phyloP scores from a whole-genome alignment of 1,140 invertebrate species.

The Leguminivora glycinivorella region DNA sequence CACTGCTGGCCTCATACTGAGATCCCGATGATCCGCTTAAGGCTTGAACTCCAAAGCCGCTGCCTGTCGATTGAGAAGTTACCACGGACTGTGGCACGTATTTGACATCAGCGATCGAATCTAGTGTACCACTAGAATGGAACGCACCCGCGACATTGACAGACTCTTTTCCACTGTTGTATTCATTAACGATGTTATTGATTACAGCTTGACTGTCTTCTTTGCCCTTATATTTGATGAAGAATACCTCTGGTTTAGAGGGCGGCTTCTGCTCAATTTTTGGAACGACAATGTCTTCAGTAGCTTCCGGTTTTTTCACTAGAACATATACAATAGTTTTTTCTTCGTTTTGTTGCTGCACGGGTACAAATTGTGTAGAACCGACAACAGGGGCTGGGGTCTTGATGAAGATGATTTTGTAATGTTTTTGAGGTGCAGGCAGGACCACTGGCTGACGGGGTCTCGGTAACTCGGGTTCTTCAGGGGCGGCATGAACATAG shows the following conservation, averaged over 20 bases:
- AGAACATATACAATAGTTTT: constrained; percentile 92
- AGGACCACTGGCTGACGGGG: constrained; percentile 55
- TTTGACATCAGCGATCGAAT: constrained; percentile 6
- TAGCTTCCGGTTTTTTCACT: constrained; percentile 88
- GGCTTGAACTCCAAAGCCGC: background rate
- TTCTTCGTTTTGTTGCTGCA: constrained; percentile 83
- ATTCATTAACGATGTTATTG: constrained; percentile 66
- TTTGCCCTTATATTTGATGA: constrained; percentile 70
- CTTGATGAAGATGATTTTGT: constrained; percentile 90
- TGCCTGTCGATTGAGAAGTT: background rate
- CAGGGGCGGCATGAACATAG: constrained; percentile 69
- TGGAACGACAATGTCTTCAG: constrained; percentile 85
- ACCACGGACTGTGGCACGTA: background rate
- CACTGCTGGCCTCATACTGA: constrained; percentile 14
- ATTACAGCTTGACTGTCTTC: constrained; percentile 64
- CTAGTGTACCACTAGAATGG: constrained; percentile 13
- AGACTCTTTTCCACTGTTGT: constrained; percentile 53
- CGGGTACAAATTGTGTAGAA: constrained; percentile 54
- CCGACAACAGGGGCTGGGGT: constrained; percentile 81
- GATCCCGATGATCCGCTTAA: constrained; percentile 8
- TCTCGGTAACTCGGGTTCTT: constrained; percentile 58
- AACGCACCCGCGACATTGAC: constrained; percentile 43
- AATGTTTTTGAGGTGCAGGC: constrained; percentile 82
- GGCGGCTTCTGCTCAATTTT: constrained; percentile 71
- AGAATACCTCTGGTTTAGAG: constrained; percentile 69